Base-by-base conservation (phyloP, 1,140 invertebrate genomes). In the Bombus pascuorum region DNA sequence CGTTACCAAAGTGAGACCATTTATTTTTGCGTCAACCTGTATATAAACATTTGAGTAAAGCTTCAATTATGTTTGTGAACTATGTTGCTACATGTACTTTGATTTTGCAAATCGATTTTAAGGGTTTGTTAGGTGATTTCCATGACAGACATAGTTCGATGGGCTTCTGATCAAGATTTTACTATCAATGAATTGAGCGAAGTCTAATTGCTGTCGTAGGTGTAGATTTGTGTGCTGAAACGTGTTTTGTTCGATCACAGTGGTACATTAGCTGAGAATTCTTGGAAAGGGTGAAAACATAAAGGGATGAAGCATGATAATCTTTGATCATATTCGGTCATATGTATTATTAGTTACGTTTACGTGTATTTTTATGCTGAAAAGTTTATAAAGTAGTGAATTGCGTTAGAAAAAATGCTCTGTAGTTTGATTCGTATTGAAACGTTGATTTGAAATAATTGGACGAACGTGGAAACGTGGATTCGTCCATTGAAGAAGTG, bases 401-500 rank as follows among this genome's bases (percentile, higher is more conserved):
- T 62, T 5, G 59, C 1, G 59, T 62, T 62, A 13, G 59, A 28
- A 62, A n/a, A 59, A 1, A 28, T 10, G 1, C 1, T 1, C 13
- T 13, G 28, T n/a, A 62, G 12, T n/a, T 13, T n/a, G 57, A 59
- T 28, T 59, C 57, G 57, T 28, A 28, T 25, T n/a, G 25, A 28
- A 28, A 62, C 59, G 28, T 62, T 25, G 15, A 8, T 28, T 47
- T 10, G 3, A 3, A 22, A 47, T 44, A 32, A n/a, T 32, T 6
- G 42, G 15, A 32, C 9, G 25, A 39, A 76, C 59, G 28, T 76
- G 74, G 37, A 59, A 76, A 42, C 53, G 37, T 77, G 75, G 75
- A 42, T 77, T 77, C 75, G 75, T 39, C 75, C 57, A 59, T n/a
- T 39, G 53, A 59, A 39, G 34, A 59, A 39, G 53, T 34, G 57